phyloP scores from a whole-genome alignment of 2,888 invertebrate genomes.

The Thymelicus acteon region DNA sequence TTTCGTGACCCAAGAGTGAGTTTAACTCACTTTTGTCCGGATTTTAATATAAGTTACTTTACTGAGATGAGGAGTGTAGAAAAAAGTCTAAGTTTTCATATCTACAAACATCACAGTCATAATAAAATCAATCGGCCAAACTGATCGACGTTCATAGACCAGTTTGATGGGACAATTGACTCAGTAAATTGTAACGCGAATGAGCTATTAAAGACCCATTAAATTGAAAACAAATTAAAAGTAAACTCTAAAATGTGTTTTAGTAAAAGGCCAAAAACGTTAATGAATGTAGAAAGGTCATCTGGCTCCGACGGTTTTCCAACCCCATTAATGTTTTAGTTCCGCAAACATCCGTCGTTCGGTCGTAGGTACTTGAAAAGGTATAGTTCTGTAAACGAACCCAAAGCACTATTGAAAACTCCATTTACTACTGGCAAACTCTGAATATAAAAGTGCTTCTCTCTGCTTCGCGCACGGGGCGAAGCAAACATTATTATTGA shows the following conservation, averaged over 20 bases:
- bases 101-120: no score
- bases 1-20: no score
- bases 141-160: no score
- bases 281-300: slow-evolving; percentile 18
- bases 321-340: slow-evolving; percentile 17
- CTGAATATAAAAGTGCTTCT: not conserved
- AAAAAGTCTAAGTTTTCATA: no score
- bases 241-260: not conserved
- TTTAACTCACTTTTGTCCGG: no score
- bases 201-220: no score
- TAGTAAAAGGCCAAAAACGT: slow-evolving; percentile 12
- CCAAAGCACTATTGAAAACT: not conserved
- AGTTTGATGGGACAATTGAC: no score
- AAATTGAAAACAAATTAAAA: not conserved
- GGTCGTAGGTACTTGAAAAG: not conserved
- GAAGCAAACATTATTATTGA: not conserved
- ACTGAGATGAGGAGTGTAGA: no score
- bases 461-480: not conserved
- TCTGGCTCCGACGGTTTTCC: slow-evolving; percentile 9
- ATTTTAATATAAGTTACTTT: no score
- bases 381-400: not conserved
- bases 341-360: not conserved
- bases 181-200: no score
- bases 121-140: no score
- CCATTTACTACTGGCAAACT: not conserved